Evolutionary conservation across 2,888 invertebrate genomes (phyloP).

Genomic region (Julus scandinavius): DNA sequence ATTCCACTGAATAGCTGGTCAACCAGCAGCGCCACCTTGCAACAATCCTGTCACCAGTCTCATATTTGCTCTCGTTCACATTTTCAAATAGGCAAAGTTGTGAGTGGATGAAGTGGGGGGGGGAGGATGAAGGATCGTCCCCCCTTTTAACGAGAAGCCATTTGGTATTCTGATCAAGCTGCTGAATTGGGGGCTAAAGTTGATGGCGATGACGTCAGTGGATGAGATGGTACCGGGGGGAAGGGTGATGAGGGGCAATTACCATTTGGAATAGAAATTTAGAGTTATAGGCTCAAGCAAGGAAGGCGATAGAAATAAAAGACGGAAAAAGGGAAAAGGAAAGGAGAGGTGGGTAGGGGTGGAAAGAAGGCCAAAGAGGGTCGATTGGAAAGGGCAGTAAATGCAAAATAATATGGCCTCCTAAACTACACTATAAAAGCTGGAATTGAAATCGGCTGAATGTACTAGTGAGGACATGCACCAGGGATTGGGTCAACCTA

Average conservation of each 20-base stretch:
- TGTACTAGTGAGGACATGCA: neutral
- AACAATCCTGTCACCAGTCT: neutral
- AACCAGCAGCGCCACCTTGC: neutral
- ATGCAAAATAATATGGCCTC: slow-evolving; percentile 39
- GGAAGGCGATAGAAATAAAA: slow-evolving; percentile 24
- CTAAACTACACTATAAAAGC: slow-evolving; percentile 37
- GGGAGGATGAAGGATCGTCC: neutral
- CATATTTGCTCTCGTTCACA: slow-evolving; percentile 14
- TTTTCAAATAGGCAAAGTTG: slow-evolving; percentile 37
- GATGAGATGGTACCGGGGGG: neutral
- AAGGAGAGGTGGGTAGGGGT: neutral
- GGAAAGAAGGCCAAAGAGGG: neutral
- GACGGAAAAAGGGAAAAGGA: slow-evolving; percentile 34
- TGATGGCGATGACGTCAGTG: slow-evolving; percentile 30
- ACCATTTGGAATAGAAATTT: slow-evolving; percentile 35
- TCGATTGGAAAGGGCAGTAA: slow-evolving; percentile 42
- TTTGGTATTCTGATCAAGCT: slow-evolving; percentile 39
- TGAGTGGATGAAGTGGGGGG: neutral
- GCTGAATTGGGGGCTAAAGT: slow-evolving; percentile 13
- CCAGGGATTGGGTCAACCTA: neutral
- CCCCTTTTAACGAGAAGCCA: slow-evolving; percentile 33
- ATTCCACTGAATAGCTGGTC: too few species aligned
- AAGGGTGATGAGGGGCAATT: slow-evolving; percentile 42
- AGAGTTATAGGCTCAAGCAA: slow-evolving; percentile 24
- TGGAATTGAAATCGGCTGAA: slow-evolving; percentile 35